These are phyloP conservation scores for Girardinichthys multiradiatus DNA, from an alignment of 2,113 vertebrate genomes.

Conservation along the genomic window DNA sequence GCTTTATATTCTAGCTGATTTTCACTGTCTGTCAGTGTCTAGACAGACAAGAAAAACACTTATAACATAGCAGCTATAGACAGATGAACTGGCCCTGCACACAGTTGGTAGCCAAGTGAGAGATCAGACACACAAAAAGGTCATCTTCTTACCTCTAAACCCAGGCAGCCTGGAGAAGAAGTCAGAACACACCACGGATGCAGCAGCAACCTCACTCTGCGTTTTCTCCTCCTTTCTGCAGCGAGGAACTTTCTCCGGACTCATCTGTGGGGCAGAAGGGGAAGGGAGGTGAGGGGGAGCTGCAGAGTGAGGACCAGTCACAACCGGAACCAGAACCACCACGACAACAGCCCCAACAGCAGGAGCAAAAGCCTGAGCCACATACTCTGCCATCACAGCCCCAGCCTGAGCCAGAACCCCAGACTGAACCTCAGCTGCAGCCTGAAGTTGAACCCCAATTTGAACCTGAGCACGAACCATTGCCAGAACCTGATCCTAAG, in stretches of 20 bases:
- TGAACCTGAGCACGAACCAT: conserved; percentile 14
- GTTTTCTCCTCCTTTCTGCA: conserved; percentile 86
- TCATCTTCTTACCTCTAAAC: conserved; percentile 65
- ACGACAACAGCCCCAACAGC: conserved; percentile 40
- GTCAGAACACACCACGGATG: conserved; percentile 77
- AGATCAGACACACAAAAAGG: conserved; percentile 50
- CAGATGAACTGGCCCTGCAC: conserved; percentile 44
- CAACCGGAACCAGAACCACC: conserved; percentile 59
- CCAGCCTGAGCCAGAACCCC: conserved; percentile 40
- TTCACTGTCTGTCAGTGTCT: conserved; percentile 62
- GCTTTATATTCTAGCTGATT: conserved; percentile 45
- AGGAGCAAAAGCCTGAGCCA: conserved; percentile 47
- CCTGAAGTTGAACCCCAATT: conserved; percentile 24
- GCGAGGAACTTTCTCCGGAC: conserved; percentile 80
- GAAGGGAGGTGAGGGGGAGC: conserved; percentile 84
- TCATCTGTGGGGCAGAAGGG: conserved; percentile 79
- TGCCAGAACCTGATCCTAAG: neutral
- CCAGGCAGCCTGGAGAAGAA: conserved; percentile 78
- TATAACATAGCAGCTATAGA: conserved; percentile 60
- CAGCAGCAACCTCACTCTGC: conserved; percentile 82
- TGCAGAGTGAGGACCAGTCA: conserved; percentile 80
- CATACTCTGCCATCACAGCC: conserved; percentile 38
- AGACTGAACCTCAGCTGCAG: conserved; percentile 18
- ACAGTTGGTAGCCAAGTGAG: conserved; percentile 50
- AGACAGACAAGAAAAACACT: conserved; percentile 64